Percentiles rank a stretch among this genome's conserved stretches.
phyloP scores from a whole-genome alignment of 1,140 invertebrate species.

The Goniozus legneri region DNA sequence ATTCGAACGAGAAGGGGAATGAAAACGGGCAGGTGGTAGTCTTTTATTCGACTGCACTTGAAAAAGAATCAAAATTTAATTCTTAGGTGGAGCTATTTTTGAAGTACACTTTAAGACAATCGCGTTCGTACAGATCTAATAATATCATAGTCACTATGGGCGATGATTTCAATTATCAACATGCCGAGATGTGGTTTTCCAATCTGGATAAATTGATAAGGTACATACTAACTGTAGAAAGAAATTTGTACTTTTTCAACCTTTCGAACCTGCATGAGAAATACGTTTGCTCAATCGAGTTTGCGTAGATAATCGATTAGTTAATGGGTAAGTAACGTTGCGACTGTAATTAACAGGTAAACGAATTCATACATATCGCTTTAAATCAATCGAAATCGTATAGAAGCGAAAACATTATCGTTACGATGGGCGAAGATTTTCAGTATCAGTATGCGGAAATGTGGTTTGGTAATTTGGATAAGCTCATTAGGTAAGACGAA shows the following conservation, averaged over 20 bases:
- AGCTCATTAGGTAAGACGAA: conserved; percentile 72
- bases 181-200: conserved; percentile 76
- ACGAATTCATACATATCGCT: conserved; percentile 57
- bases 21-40: too few species aligned
- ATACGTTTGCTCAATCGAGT: not conserved
- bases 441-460: conserved; percentile 76
- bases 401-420: conserved; percentile 70
- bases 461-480: conserved; percentile 86
- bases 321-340: too few species aligned
- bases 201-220: conserved; percentile 87
- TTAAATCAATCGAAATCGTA: conserved; percentile 56
- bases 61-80: too few species aligned
- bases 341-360: conserved; percentile 58
- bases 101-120: conserved; percentile 41
- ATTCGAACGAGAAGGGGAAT: too few species aligned
- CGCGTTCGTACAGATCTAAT: conserved; percentile 59
- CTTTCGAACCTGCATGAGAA: conserved; percentile 1
- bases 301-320: too few species aligned
- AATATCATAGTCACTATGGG: conserved; percentile 90
- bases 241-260: conserved; percentile 5
- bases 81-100: conserved; percentile 27
- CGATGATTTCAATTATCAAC: conserved; percentile 84
- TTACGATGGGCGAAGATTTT: conserved; percentile 94
- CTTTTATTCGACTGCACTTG: too few species aligned
- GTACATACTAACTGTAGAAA: conserved; percentile 48